Base-by-base conservation (phyloP, 2,113 vertebrate genomes). In the Tachuris rubrigastra region DNA sequence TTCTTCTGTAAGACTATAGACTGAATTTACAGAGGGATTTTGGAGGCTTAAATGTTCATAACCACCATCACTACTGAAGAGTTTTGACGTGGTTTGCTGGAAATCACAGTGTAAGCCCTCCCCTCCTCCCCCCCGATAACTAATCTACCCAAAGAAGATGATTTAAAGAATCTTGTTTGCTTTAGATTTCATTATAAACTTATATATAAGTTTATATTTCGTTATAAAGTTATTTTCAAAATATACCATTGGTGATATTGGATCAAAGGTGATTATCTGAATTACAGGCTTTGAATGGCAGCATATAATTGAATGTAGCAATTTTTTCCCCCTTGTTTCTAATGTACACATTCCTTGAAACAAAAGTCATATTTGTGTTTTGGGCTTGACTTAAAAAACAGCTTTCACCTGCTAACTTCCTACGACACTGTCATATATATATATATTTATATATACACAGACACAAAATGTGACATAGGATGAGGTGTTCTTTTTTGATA, bases 121-220 rank as follows among this genome's bases (percentile, higher is more conserved):
- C 5, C 39, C 6, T 31, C 44, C 5, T 30, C 16, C 17, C 17
- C 14, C 5, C 19, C 1, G 0, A 33, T 72, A 85, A 50, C 8
- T 92, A 90, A 85, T 89, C 65, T 89, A 82, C 60, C 50, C 35
- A 30, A 77, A 92, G 67, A 86, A 46, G 72, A 93, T 84, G 58
- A 85, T 81, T 85, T 78, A 39, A 87, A 66, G 46, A 44, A 67
- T 71, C 50, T 74, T 62, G 10, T 85, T 90, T 46, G 39, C 28
- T 95, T 72, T 79, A 63, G 27, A 75, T 81, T 87, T 93, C 49
- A 87, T 80, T 78, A 58, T 59, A 50, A 88, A 87, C 28, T 66
- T 89, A 15, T 53, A 46, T 46, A 46, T 46, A 21, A 46, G 44
- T 46, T 46, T 21, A 46, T 10, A 77, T 81, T 87, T 93, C 46